These are phyloP conservation scores for Anoplolepis gracilipes DNA, from an alignment of 1,140 invertebrate genomes.

Conservation along the genomic window DNA sequence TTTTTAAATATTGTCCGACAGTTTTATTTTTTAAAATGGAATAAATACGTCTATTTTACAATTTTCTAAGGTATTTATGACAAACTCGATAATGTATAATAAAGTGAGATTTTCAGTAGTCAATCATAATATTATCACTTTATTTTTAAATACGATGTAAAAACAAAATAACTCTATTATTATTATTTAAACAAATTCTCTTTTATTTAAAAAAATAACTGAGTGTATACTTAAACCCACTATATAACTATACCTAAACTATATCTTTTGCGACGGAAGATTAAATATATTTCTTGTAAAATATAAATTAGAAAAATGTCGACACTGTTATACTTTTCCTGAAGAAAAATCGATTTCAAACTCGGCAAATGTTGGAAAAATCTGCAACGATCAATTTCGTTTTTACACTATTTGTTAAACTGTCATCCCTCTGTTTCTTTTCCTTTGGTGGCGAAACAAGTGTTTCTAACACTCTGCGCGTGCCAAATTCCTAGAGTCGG, in stretches of 20 bases:
- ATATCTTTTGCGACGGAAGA: not conserved
- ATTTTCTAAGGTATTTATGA: no score
- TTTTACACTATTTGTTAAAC: not conserved
- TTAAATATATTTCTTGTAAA: not conserved
- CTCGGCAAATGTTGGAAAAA: not conserved
- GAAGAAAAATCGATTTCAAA: not conserved
- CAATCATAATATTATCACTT: no score
- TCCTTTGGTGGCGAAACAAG: not conserved
- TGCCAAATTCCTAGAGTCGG: conserved; percentile 70
- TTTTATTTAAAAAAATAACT: no score
- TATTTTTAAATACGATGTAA: no score
- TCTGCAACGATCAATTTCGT: not conserved
- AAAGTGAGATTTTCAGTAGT: no score
- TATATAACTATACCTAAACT: not conserved
- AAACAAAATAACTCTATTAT: no score
- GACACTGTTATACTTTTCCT: not conserved
- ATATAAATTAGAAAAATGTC: not conserved
- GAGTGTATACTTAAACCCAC: no score
- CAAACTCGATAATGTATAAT: no score
- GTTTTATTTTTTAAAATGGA: no score
- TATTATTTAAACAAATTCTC: no score
- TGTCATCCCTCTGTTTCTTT: not conserved
- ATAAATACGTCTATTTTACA: no score
- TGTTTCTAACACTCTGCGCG: conserved; percentile 22
- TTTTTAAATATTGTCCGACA: no score